Conservation (phyloP, 1,140 invertebrate genomes). For the Drosophila repleta region DNA sequence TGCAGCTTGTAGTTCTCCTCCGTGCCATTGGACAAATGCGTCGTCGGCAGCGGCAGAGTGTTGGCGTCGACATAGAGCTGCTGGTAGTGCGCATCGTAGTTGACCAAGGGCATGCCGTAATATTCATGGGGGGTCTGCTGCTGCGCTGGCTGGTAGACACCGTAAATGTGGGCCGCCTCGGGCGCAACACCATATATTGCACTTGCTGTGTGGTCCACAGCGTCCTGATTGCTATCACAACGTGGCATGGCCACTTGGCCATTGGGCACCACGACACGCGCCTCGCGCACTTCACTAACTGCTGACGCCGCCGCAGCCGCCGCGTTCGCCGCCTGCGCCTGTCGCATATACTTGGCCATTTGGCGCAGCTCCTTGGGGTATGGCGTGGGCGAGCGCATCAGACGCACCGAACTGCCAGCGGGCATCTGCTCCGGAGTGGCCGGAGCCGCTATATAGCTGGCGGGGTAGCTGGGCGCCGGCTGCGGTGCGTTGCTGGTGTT, state of each 20-base stretch:
- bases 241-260: constrained; percentile 59
- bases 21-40: constrained; percentile 67
- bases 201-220: constrained; percentile 68
- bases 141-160: constrained; percentile 51
- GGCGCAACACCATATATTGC: constrained; percentile 62
- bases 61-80: constrained; percentile 72
- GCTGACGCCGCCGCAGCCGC: constrained; percentile 18
- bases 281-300: constrained; percentile 65
- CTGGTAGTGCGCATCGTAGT: constrained; percentile 69
- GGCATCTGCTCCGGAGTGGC: constrained; percentile 65
- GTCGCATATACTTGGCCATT: constrained; percentile 89
- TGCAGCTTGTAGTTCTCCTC: constrained; percentile 68
- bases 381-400: constrained; percentile 94
- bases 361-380: constrained; percentile 95
- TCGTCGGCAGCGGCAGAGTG: constrained; percentile 63
- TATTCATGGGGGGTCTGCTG: constrained; percentile 58
- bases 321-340: constrained; percentile 56
- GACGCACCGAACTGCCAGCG: constrained; percentile 83
- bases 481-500: constrained; percentile 49
- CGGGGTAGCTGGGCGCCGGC: constrained; percentile 83
- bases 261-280: constrained; percentile 70
- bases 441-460: constrained; percentile 50
- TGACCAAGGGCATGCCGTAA: constrained; percentile 66
- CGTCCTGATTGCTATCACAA: constrained; percentile 76
- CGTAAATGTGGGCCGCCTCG: constrained; percentile 61